Percentiles rank a stretch among this genome's conserved stretches.
phyloP scores from a whole-genome alignment of 2,888 invertebrate genomes.

The Neoascia interrupta region DNA sequence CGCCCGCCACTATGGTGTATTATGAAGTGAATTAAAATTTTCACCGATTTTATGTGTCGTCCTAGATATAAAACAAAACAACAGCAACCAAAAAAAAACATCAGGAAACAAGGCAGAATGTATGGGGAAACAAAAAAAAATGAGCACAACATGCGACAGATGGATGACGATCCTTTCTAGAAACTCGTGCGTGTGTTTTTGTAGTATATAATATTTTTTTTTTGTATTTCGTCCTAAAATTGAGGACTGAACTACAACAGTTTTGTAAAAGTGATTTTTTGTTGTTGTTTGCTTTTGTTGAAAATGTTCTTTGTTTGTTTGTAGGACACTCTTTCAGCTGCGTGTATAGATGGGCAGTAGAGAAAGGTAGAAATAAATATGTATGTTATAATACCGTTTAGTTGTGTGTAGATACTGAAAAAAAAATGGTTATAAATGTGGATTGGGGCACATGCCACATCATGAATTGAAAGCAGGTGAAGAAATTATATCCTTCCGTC shows the following conservation, averaged over 20 bases:
- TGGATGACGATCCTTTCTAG: slow-evolving; percentile 58
- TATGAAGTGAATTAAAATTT: slow-evolving; percentile 55
- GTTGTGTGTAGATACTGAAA: slow-evolving; percentile 15
- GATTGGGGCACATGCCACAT: slow-evolving; percentile 63
- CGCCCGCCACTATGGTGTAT: slow-evolving; percentile 36
- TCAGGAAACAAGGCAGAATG: not conserved
- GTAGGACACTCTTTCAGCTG: slow-evolving; percentile 62
- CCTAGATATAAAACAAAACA: slow-evolving; percentile 23
- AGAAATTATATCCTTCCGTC: slow-evolving; percentile 39
- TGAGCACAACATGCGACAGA: slow-evolving; percentile 54
- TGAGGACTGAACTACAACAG: slow-evolving; percentile 26
- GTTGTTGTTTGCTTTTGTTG: slow-evolving; percentile 73
- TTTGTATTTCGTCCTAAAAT: slow-evolving; percentile 23
- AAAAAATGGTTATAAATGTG: slow-evolving; percentile 45
- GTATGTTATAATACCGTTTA: slow-evolving; percentile 2
- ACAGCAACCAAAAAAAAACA: not conserved
- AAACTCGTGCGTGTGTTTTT: slow-evolving; percentile 44
- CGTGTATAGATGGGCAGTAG: slow-evolving; percentile 8
- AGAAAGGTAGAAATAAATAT: not conserved
- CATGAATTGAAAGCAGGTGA: slow-evolving; percentile 64
- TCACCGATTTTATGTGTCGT: slow-evolving; percentile 53
- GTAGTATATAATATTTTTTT: slow-evolving; percentile 6
- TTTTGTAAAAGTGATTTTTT: slow-evolving; percentile 54
- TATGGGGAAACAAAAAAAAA: slow-evolving; percentile 16
- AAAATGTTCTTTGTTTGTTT: slow-evolving; percentile 70